Evolutionary conservation across 2,888 invertebrate species (phyloP), one percentile per base, ranked within the genome.

Genomic region (Trachelus troglodyta): DNA sequence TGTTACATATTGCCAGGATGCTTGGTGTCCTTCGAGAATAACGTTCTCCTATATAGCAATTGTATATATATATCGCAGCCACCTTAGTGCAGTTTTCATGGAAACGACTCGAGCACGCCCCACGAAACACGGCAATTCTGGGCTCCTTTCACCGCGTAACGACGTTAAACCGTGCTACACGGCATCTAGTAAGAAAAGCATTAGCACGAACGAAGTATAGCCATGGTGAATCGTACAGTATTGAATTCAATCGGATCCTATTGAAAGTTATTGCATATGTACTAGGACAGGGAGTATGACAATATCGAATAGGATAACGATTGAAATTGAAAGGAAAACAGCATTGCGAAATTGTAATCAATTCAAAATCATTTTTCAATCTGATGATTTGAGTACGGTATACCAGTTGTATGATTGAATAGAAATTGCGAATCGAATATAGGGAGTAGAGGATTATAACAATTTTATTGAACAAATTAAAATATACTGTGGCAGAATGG

Each of bases 11-110:
- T 9, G 71, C 31, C 71, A 71, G 33, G 33, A 34, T 74, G 34
- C 31, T 34, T 34, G 74, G 37, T 40, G 74, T 74, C 74, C 74
- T 74, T 74, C 74, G 74, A 74, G 74, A 74, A 74, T 35, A 34
- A 34, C 74, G 34, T 34, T 74, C 71, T 71, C 71, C 12, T 56
- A 56, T 56, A 56, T 23, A 56, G 23, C 23, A 23, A 56, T 23
- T 56, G 23, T 56, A 56, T 23, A 56, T 23, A 56, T 23, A 56
- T 56, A 56, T 56, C 56, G 23, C 9, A 23, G 56, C 23, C 56
- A 56, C 56, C 56, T 56, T 23, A 56, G 56, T 56, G 56, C 23
- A 56, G 56, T 56, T 56, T 56, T 56, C 56, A 56, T 56, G 56
- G 56, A 56, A 56, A 56, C 56, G 56, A 56, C 23, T 23, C 6